Base-by-base conservation (phyloP, 2,113 vertebrate species). In the Neolamprologus caudopunctatus region DNA sequence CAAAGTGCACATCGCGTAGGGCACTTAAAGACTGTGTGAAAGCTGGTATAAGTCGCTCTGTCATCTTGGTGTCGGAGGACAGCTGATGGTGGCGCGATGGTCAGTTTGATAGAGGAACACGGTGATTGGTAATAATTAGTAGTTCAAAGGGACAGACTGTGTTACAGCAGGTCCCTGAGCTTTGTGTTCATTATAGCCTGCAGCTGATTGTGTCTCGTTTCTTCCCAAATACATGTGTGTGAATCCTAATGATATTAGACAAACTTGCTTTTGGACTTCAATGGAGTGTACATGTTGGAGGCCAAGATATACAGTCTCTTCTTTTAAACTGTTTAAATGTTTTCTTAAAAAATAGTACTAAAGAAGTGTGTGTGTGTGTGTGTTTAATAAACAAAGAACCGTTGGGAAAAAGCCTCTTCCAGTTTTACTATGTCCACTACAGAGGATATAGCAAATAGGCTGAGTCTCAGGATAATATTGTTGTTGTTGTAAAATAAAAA, bases 31-130 rank as follows among this genome's bases (percentile, higher is more conserved):
- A 21, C 3, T 0, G 10, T 16, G 9, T 17, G 26, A 33, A 26
- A 21, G 53, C 33, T 66, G 61, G 10, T n/a, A 66, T 21, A 6
- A 51, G 87, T 31, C 81, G 26, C 19, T 1, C 63, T 84, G 51
- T 57, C 73, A 17, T 80, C 16, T 47, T 11, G 11, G 84, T 88
- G 81, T 85, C 1, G 4, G 71, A 31, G 71, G 71, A 47, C 88
- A 94, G 87, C 93, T 88, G 89, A 12, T 26, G 33, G 33, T 89
- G 91, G 91, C 83, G 47, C 83, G 28, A 68, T 51, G 80, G 35
- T 17, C 7, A 9, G n/a, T 33, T 71, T 85, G 33, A 19, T 12
- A 17, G 7, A 73, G 61, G 24, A 81, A 57, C 54, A 1, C 19
- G 16, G 8, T 13, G 47, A 50, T 47, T 9, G 28, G 8, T 47